Evolutionary conservation across 2,888 invertebrate genomes (phyloP).

Genomic region (Drosophila paucipuncta): DNA sequence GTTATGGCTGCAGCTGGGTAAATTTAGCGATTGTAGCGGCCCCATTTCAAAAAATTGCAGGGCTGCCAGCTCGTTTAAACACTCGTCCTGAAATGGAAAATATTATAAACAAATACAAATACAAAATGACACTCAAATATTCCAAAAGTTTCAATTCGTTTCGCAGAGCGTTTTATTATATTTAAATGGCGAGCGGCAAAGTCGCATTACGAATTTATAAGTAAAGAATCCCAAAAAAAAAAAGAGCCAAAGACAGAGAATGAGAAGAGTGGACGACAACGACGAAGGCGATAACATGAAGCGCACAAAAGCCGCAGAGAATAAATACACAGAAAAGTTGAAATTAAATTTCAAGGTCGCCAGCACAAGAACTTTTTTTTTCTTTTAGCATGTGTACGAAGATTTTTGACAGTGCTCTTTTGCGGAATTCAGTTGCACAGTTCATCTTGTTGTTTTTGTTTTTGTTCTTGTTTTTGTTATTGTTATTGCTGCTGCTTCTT

Average conservation of each 20-base stretch:
- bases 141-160: slow-evolving; percentile 19
- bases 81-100: slow-evolving; percentile 9
- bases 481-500: slow-evolving; percentile 13
- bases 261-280: slow-evolving; percentile 1
- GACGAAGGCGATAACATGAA: slow-evolving; percentile 49
- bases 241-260: slow-evolving; percentile 17
- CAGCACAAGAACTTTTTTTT: slow-evolving; percentile 60
- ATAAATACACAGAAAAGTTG: slow-evolving; percentile 35
- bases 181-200: slow-evolving; percentile 52
- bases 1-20: slow-evolving; percentile 39
- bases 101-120: slow-evolving; percentile 16
- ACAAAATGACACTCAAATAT: not conserved
- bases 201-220: slow-evolving; percentile 66
- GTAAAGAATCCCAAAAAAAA: slow-evolving; percentile 48
- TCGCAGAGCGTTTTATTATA: slow-evolving; percentile 33
- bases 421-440: slow-evolving; percentile 40
- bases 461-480: slow-evolving; percentile 12
- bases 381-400: slow-evolving; percentile 65
- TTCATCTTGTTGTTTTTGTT: slow-evolving; percentile 15
- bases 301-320: slow-evolving; percentile 14
- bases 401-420: slow-evolving; percentile 50
- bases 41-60: slow-evolving; percentile 39
- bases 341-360: slow-evolving; percentile 69
- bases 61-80: slow-evolving; percentile 28
- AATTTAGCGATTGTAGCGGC: slow-evolving; percentile 36